These are phyloP conservation scores for Augochlorella aurata DNA, from an alignment of 2,888 invertebrate species.

Conservation along the genomic window DNA sequence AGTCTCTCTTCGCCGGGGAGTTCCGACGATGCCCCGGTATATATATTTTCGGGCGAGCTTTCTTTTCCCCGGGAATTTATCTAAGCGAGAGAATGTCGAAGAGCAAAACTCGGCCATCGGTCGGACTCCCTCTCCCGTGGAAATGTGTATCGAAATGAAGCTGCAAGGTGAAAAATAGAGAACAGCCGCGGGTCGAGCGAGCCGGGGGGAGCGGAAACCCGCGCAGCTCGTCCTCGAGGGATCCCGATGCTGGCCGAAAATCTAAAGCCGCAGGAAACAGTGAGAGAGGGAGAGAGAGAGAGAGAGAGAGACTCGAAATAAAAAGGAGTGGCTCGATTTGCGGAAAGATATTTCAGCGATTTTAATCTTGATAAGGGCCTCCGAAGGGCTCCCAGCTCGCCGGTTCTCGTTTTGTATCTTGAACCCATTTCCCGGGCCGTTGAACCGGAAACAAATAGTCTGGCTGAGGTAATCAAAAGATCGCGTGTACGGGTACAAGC, in stretches of 20 bases:
- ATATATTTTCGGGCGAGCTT: constrained; percentile 20
- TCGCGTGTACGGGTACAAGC: neutral
- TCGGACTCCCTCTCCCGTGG: constrained; percentile 3
- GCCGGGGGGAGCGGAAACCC: neutral
- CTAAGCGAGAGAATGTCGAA: neutral
- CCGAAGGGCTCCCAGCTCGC: neutral
- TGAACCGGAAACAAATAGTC: constrained; percentile 1
- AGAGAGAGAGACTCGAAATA: neutral
- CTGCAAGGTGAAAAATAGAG: constrained; percentile 35
- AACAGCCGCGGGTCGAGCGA: neutral
- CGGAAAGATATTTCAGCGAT: neutral
- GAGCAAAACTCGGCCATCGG: constrained; percentile 14
- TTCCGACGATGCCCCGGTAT: constrained; percentile 13
- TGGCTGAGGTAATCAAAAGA: constrained; percentile 8
- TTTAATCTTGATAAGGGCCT: constrained; percentile 9
- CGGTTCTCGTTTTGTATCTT: constrained; percentile 1
- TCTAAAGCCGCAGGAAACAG: constrained; percentile 12
- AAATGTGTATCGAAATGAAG: constrained; percentile 21
- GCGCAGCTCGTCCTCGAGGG: constrained; percentile 4
- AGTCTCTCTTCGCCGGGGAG: constrained; percentile 14
- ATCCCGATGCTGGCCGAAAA: constrained; percentile 19
- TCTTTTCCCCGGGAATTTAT: constrained; percentile 22
- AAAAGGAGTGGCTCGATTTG: constrained; percentile 4
- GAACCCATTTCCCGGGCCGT: neutral
- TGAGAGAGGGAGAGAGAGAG: neutral